Base-by-base conservation (phyloP, 2,797 vertebrate genomes). In the Pipistrellus pipistrellus region DNA sequence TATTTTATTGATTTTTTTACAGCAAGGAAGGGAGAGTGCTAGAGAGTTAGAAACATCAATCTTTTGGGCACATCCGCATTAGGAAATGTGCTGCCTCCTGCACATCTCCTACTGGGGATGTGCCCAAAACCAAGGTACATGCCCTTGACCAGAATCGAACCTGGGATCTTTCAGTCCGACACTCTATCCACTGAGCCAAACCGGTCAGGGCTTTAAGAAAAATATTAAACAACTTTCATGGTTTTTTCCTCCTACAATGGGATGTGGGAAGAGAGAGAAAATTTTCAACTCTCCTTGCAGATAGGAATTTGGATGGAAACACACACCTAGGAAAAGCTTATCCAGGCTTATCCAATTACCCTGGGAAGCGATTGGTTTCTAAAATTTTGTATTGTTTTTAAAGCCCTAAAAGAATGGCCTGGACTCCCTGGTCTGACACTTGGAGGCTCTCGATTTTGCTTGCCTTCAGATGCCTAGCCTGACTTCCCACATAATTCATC, bases 361-460 rank as follows among this genome's bases (percentile, higher is more conserved):
- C 23, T 68, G 51, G 38, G 38, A 55, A 6, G 17, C 3, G 4
- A 53, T 25, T 51, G 64, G 6, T 55, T 91, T 89, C 72, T 71
- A 62, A 95, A 83, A 80, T 25, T 66, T 11, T 76, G 64, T 38
- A 30, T 41, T 90, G 48, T 51, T 89, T 71, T 89, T 83, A 90
- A 90, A 90, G 44, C 68, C 66, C 82, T 81, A 17, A 89, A 82
- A 69, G 32, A 64, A 57, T 62, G 35, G 41, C n/a, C 51, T 48
- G 38, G 46, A 57, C 20, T 57, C 53, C 46, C 6, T 76, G 17
- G 4, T 81, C 27, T 88, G 51, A 46, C 62, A 87, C 2, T 38
- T 44, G 13, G 46, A 85, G 59, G 41, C 85, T 95, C 51, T 66
- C 53, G 1, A 38, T 15, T 10, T 59, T 38, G 62, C 44, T 80